A percentile compares a stretch with the other conserved stretches of the same genome.
phyloP scores from a whole-genome alignment of 1,140 invertebrate species.

The Halyomorpha halys region DNA sequence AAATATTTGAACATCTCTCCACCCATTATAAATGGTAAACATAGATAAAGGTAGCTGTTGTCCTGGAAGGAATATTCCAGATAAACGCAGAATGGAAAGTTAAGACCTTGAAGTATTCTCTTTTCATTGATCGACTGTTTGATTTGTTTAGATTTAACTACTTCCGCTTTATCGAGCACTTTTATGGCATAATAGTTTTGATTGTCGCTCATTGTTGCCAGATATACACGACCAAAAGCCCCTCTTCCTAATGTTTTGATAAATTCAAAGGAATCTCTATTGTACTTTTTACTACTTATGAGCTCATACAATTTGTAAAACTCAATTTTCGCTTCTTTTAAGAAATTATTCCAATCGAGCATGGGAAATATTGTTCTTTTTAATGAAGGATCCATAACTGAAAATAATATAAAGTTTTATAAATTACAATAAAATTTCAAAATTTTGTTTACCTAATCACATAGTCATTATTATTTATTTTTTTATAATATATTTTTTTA shows the following conservation, averaged over 20 bases:
- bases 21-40: conserved; percentile 70
- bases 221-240: conserved; percentile 77
- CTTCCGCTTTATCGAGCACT: conserved; percentile 75
- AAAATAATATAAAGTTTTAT: too few species aligned
- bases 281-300: neutral
- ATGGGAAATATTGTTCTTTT: conserved; percentile 1
- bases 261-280: conserved; percentile 35
- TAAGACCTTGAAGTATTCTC: conserved; percentile 63
- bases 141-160: conserved; percentile 77
- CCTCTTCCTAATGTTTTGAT: conserved; percentile 76
- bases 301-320: neutral
- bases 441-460: too few species aligned
- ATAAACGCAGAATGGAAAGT: conserved; percentile 72
- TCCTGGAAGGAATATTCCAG: conserved; percentile 79
- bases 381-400: neutral
- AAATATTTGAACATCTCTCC: conserved; percentile 77
- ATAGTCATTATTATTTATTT: too few species aligned
- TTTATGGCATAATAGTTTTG: conserved; percentile 76
- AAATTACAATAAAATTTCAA: too few species aligned
- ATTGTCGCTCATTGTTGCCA: conserved; percentile 56
- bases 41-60: conserved; percentile 70
- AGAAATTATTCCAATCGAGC: neutral
- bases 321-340: neutral
- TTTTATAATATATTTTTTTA: too few species aligned
- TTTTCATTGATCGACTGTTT: conserved; percentile 80